These are phyloP conservation scores for Catagonus wagneri DNA, from an alignment of 2,113 vertebrate species.

Conservation along the genomic window DNA sequence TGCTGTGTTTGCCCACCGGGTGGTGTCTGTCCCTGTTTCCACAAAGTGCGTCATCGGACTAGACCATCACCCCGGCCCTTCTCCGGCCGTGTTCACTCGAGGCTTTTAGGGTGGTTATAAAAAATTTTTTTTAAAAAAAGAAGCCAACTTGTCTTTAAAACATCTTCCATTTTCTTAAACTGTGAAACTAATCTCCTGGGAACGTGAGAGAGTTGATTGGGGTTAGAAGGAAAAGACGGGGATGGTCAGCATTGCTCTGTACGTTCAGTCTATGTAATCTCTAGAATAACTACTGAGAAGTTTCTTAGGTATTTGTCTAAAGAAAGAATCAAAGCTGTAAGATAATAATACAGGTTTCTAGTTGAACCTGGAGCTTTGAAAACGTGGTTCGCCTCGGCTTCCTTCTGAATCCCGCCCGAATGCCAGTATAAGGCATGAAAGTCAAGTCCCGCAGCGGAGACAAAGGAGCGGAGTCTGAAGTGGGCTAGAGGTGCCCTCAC, in stretches of 20 bases:
- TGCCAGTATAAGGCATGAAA: not conserved
- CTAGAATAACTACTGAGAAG: not conserved
- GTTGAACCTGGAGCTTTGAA: not conserved
- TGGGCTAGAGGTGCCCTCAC: not conserved
- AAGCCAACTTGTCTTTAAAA: no score
- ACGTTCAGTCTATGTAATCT: not conserved
- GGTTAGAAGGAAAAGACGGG: not conserved
- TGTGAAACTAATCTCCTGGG: not conserved
- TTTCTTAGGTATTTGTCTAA: not conserved
- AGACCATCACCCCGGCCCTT: not conserved
- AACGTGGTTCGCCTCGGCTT: not conserved
- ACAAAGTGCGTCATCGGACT: not conserved
- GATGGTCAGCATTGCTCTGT: not conserved
- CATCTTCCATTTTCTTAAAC: slow-evolving; percentile 4
- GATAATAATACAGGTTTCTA: not conserved
- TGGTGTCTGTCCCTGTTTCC: not conserved
- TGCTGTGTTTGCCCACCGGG: not conserved
- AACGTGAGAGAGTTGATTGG: not conserved
- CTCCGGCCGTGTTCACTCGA: not conserved
- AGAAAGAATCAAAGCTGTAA: not conserved
- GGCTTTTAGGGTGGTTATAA: not conserved
- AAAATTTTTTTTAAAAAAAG: not conserved
- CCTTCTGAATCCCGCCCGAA: not conserved
- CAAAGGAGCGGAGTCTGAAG: not conserved
- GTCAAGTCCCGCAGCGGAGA: not conserved